Evolutionary conservation across 2,888 invertebrate genomes (phyloP).

Genomic region (Caenorhabditis doughertyi): DNA sequence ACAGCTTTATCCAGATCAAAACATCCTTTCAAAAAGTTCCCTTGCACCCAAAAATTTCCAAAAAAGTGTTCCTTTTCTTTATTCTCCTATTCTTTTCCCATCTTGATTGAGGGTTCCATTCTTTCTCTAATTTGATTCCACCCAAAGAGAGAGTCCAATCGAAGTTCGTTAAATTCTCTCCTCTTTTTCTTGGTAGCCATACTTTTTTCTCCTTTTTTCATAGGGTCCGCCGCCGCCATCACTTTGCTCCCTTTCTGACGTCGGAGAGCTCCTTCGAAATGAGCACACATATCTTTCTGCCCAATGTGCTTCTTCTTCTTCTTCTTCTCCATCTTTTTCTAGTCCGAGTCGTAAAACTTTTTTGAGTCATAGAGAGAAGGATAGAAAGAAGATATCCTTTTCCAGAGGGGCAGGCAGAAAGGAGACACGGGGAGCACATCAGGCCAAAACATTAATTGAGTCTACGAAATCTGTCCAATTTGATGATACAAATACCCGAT

Average conservation of each 20-base stretch:
- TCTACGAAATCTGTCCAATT: slow-evolving; percentile 44
- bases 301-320: not conserved
- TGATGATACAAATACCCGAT: slow-evolving; percentile 53
- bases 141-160: slow-evolving; percentile 14
- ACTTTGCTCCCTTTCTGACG: slow-evolving; percentile 19
- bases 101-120: not conserved
- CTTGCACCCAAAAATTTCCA: not conserved
- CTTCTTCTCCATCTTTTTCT: not conserved
- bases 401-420: slow-evolving; percentile 6
- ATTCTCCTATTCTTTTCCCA: not conserved
- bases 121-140: not conserved
- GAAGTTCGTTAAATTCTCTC: slow-evolving; percentile 33
- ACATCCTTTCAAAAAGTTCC: not conserved
- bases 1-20: not conserved
- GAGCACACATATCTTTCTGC: slow-evolving; percentile 7
- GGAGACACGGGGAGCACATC: slow-evolving; percentile 1
- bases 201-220: not conserved
- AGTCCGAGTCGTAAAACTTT: slow-evolving; percentile 38
- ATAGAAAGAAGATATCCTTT: slow-evolving; percentile 41
- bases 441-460: slow-evolving; percentile 52
- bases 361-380: slow-evolving; percentile 37
- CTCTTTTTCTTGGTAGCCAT: slow-evolving; percentile 1
- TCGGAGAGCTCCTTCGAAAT: slow-evolving; percentile 1
- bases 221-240: not conserved
- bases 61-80: not conserved